Conservation (phyloP, 2,888 invertebrate genomes). For the Globia sparganii region DNA sequence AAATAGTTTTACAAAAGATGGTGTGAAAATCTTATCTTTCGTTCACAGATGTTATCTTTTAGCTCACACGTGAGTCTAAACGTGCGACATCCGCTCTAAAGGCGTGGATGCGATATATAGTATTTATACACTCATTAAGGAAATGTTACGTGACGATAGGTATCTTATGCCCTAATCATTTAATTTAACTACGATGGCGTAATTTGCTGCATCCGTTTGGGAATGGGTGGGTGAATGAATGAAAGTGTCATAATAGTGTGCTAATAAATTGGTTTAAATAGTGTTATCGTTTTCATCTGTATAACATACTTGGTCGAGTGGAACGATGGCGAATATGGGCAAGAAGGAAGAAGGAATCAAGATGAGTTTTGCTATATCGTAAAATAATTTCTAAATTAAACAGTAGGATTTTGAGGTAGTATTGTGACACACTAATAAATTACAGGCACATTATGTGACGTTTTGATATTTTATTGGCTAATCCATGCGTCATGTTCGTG, state of each 20-base stretch:
- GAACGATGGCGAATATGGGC: accelerated
- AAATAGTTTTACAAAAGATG: background rate
- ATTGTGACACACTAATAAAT: background rate
- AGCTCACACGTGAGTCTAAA: constrained; percentile 21
- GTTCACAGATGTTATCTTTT: constrained; percentile 15
- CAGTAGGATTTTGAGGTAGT: background rate
- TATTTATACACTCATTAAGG: constrained; percentile 47
- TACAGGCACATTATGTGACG: too few species aligned
- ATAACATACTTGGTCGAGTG: too few species aligned
- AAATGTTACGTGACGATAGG: constrained; percentile 37
- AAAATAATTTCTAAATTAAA: background rate
- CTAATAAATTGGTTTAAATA: background rate
- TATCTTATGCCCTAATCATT: constrained; percentile 33
- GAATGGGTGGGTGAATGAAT: background rate
- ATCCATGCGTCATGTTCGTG: too few species aligned
- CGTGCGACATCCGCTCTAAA: constrained; percentile 44
- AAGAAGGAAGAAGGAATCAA: background rate
- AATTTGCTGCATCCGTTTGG: constrained; percentile 41
- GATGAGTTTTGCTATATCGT: too few species aligned
- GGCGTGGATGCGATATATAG: constrained; percentile 10
- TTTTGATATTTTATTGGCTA: too few species aligned
- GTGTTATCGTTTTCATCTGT: background rate
- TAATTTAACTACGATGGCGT: constrained; percentile 40
- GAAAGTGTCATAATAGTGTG: background rate
- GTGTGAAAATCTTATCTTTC: constrained; percentile 6